Conservation (phyloP, 2,797 vertebrate genomes). For the Artibeus jamaicensis region DNA sequence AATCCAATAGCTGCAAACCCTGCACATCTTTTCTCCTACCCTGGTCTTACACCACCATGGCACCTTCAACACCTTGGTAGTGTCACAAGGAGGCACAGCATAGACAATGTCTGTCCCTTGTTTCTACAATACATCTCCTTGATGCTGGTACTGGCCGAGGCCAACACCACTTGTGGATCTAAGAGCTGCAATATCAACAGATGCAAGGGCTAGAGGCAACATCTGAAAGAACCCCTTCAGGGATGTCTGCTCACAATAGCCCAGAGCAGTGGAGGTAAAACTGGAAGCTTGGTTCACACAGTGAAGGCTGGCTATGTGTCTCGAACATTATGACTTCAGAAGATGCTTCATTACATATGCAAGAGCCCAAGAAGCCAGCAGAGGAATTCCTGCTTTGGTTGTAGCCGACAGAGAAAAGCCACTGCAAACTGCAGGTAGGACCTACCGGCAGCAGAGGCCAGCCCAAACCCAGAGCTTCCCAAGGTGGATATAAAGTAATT, state of each 20-base stretch:
- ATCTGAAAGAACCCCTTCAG: background rate
- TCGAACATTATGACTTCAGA: background rate
- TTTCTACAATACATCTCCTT: background rate
- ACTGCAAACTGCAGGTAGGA: background rate
- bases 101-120: background rate
- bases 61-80: background rate
- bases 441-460: background rate
- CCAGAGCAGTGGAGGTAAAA: background rate
- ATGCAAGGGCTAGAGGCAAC: background rate
- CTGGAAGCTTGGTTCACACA: background rate
- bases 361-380: background rate
- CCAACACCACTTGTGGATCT: background rate
- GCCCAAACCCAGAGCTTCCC: background rate
- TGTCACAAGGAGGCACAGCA: background rate
- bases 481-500: background rate
- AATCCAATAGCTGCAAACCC: background rate
- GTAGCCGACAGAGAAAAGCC: background rate
- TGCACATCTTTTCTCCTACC: background rate
- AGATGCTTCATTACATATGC: background rate
- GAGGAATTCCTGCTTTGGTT: background rate
- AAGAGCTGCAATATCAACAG: background rate
- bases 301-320: background rate
- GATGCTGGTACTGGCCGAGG: background rate
- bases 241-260: background rate
- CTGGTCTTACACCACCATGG: background rate